Percentiles rank a stretch among this genome's conserved stretches.
Evolutionary conservation across 2,113 vertebrate species (phyloP).

Genomic region (Xenopus tropicalis): UCB_Xtro_10.0 CM004443.2:63904501-63905000

Average conservation of each 20-base stretch:
- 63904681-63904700: constrained; percentile 44
- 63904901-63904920: constrained; percentile 18
- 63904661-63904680: constrained; percentile 42
- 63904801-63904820: constrained; percentile 48
- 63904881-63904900: background rate
- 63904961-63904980: background rate
- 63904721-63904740: constrained; percentile 43
- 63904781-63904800: constrained; percentile 42
- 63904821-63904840: constrained; percentile 32
- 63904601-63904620: constrained; percentile 42
- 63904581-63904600: constrained; percentile 46
- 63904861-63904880: constrained; percentile 39
- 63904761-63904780: constrained; percentile 38
- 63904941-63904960: background rate
- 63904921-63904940: constrained; percentile 19
- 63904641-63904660: constrained; percentile 46
- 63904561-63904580: constrained; percentile 44
- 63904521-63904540: constrained; percentile 46
- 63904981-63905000: background rate
- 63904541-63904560: constrained; percentile 46
- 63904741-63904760: constrained; percentile 36
- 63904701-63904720: constrained; percentile 43
- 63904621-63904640: constrained; percentile 45
- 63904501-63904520: constrained; percentile 45
- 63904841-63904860: constrained; percentile 50